Conservation (phyloP, 64 coral and sea anemone species). For the Cladopsammia gracilis region DNA sequence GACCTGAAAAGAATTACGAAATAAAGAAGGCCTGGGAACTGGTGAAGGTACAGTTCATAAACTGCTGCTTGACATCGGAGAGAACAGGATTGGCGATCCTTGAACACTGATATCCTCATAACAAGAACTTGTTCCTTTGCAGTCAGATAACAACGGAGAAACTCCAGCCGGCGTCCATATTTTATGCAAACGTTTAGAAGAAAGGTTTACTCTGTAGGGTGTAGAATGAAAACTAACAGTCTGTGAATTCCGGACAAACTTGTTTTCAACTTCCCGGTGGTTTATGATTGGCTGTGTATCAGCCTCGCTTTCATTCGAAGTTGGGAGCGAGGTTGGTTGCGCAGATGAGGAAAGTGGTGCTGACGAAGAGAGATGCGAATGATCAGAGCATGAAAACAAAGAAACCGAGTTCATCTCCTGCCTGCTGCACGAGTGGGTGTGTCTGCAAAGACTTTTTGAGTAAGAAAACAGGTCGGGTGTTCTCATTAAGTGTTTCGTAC, state of each 20-base stretch:
- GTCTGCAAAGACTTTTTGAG: neutral
- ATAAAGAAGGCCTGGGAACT: no score
- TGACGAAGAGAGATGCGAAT: neutral
- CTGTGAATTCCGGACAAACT: neutral
- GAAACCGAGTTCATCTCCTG: neutral
- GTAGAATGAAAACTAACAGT: slow-evolving; percentile 4
- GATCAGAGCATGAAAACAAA: slow-evolving; percentile 6
- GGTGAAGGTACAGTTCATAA: neutral
- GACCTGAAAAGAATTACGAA: no score
- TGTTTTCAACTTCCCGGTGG: neutral
- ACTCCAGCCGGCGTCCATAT: neutral
- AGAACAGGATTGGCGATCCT: neutral
- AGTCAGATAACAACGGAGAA: neutral
- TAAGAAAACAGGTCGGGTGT: neutral
- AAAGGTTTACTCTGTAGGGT: neutral
- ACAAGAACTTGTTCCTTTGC: neutral
- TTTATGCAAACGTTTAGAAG: neutral
- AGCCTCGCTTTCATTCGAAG: neutral
- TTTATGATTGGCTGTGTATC: neutral
- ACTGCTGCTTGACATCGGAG: neutral
- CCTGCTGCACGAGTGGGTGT: neutral
- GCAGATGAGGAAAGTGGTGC: neutral
- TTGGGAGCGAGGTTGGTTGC: neutral
- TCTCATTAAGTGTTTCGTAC: neutral
- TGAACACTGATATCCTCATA: neutral